These are phyloP conservation scores for Metalampra italica DNA, from an alignment of 2,888 invertebrate genomes.

Conservation along the genomic window DNA sequence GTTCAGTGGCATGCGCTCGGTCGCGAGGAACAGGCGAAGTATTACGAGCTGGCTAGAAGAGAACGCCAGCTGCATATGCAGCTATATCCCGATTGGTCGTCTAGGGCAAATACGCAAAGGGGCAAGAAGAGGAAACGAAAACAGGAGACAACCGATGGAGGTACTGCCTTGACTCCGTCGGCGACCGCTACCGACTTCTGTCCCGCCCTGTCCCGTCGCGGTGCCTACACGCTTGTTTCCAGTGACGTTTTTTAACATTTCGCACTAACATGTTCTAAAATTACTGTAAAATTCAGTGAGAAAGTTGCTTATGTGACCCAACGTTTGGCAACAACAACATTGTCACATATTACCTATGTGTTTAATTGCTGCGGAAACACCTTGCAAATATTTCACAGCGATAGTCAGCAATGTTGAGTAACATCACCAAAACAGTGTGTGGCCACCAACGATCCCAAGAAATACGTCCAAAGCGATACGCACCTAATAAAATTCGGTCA, in stretches of 20 bases:
- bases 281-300: too few relatives aligned
- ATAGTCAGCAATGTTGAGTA: neutral
- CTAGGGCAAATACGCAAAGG: slow-evolving; percentile 99
- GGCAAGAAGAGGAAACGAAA: slow-evolving; percentile 99
- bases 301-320: too few relatives aligned
- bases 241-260: neutral
- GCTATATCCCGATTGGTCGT: slow-evolving; percentile 99
- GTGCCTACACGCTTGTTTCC: neutral
- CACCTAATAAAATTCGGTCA: slow-evolving; percentile 30
- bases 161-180: slow-evolving; percentile 83
- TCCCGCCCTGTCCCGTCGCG: slow-evolving; percentile 14
- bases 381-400: neutral
- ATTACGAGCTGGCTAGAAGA: slow-evolving; percentile 99
- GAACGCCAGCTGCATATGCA: slow-evolving; percentile 99
- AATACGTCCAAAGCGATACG: neutral
- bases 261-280: neutral
- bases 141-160: slow-evolving; percentile 98
- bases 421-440: neutral
- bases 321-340: too few relatives aligned
- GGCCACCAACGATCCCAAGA: neutral
- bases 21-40: slow-evolving; percentile 99
- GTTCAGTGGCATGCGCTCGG: slow-evolving; percentile 99
- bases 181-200: slow-evolving; percentile 25
- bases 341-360: too few relatives aligned
- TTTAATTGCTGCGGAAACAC: too few relatives aligned